Percentiles rank a stretch among this genome's conserved stretches.
Evolutionary conservation across 2,888 invertebrate genomes (phyloP).

Genomic region (Limnephilus rhombicus): DNA sequence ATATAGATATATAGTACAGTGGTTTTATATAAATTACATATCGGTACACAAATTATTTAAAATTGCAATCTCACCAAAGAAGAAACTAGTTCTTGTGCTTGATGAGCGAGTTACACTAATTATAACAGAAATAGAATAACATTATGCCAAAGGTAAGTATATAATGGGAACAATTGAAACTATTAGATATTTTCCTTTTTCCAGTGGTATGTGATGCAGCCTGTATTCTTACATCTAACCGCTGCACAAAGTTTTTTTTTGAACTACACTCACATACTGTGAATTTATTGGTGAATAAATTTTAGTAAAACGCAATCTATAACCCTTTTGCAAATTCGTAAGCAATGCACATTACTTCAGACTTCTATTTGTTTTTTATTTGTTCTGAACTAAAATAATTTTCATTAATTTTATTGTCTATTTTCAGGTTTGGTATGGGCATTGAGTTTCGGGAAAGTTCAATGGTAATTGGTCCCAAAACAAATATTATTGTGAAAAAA

Average conservation of each 20-base stretch:
- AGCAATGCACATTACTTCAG: neutral
- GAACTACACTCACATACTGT: neutral
- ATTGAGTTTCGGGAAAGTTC: constrained; percentile 98
- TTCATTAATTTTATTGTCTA: constrained; percentile 44
- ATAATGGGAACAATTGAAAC: too few species aligned
- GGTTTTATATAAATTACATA: too few species aligned
- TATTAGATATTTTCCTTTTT: too few species aligned
- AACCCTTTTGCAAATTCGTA: neutral
- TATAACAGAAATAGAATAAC: too few species aligned
- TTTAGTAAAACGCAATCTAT: neutral
- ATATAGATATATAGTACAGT: too few species aligned
- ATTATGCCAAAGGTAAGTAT: too few species aligned
- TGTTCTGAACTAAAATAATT: neutral
- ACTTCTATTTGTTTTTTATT: neutral
- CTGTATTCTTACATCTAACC: too few species aligned
- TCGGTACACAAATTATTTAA: too few species aligned
- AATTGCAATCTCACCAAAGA: too few species aligned
- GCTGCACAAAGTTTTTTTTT: neutral
- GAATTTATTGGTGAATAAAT: neutral
- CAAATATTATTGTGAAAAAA: constrained; percentile 86
- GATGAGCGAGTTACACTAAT: too few species aligned
- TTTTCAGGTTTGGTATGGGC: constrained; percentile 92
- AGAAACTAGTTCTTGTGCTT: too few species aligned
- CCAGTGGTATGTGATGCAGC: too few species aligned
- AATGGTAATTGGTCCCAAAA: constrained; percentile 94